Percentiles rank a stretch among this genome's conserved stretches.
Conservation (phyloP, 2,113 vertebrate genomes). For the Casuarius casuarius region DNA sequence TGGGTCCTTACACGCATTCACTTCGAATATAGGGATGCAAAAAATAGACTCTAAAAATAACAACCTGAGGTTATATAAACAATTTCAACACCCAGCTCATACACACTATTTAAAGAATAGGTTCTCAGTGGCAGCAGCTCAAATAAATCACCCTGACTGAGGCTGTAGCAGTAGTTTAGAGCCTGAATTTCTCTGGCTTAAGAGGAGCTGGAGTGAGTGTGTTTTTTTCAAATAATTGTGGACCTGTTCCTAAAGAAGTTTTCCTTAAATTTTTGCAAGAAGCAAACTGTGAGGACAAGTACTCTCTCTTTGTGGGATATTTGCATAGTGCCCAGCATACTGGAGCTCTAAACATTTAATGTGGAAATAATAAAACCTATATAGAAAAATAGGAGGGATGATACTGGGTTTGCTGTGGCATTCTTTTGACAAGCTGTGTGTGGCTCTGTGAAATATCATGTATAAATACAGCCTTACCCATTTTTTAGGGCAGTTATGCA, state of each 20-base stretch:
- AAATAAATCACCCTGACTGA: background rate
- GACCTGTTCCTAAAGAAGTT: background rate
- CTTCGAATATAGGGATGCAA: background rate
- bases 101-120: slow-evolving; percentile 1
- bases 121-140: background rate
- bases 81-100: background rate
- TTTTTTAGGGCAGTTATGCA: background rate
- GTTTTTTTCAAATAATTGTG: background rate
- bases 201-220: background rate
- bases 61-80: slow-evolving; percentile 15
- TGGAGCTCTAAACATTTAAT: background rate
- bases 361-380: background rate
- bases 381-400: background rate
- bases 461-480: background rate
- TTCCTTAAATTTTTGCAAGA: background rate
- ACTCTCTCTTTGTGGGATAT: background rate
- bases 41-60: slow-evolving; percentile 9
- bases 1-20: background rate
- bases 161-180: background rate
- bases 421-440: background rate
- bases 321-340: background rate
- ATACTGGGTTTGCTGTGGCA: background rate
- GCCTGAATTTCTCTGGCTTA: background rate
- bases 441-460: background rate
- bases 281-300: background rate